These are phyloP conservation scores for Oncorhynchus clarkii DNA, from an alignment of 2,113 vertebrate species.

Conservation along the genomic window DNA sequence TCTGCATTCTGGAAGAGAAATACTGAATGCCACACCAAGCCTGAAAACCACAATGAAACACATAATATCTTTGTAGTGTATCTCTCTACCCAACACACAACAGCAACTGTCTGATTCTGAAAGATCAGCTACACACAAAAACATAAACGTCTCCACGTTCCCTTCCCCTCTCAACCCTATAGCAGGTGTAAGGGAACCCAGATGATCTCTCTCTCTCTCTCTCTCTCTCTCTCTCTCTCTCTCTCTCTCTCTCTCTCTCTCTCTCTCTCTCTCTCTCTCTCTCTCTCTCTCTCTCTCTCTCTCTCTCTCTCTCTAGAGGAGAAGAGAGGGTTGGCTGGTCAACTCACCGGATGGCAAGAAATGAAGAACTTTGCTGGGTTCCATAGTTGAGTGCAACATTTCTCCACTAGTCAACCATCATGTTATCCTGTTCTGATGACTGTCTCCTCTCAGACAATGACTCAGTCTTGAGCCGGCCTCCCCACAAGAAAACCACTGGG, in stretches of 20 bases:
- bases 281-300: slow-evolving; percentile 4
- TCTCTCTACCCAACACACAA: too few relatives aligned
- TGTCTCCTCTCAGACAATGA: slow-evolving; percentile 71
- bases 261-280: neutral
- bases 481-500: slow-evolving; percentile 56
- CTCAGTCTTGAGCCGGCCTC: slow-evolving; percentile 74
- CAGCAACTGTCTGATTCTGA: too few relatives aligned
- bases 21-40: too few relatives aligned
- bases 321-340: slow-evolving; percentile 19
- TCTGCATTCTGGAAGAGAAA: too few relatives aligned
- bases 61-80: too few relatives aligned
- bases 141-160: slow-evolving; percentile 25
- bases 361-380: slow-evolving; percentile 82
- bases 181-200: slow-evolving; percentile 28
- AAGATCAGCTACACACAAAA: neutral
- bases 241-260: slow-evolving; percentile 8
- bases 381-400: slow-evolving; percentile 67
- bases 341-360: slow-evolving; percentile 80
- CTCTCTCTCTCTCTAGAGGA: slow-evolving; percentile 17
- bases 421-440: slow-evolving; percentile 73
- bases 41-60: too few relatives aligned
- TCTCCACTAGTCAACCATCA: slow-evolving; percentile 77
- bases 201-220: neutral
- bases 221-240: slow-evolving; percentile 1
- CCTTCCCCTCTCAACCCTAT: slow-evolving; percentile 13